Evolutionary conservation across 2,888 invertebrate species (phyloP), one percentile per base, ranked within the genome.

Genomic region (Lasioglossum pauxillum): DNA sequence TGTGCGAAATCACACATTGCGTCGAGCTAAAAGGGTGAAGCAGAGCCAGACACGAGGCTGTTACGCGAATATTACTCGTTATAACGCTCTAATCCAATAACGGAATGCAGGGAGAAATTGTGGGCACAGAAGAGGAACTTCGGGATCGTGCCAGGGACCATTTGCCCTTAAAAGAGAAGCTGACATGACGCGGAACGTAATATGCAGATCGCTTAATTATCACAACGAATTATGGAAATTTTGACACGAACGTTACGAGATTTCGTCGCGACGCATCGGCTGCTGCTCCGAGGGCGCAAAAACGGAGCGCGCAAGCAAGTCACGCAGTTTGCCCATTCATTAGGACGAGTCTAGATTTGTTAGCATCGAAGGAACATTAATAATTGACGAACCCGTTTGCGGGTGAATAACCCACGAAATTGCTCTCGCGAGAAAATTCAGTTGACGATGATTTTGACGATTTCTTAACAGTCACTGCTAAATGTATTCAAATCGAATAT

Each of bases 121-220:
- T 71, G 85, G 86, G 83, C 76, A 88, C 83, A 78, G 82, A 82
- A 84, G 86, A 88, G 87, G 88, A 89, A 90, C 82, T 90, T 91
- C 69, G 82, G 88, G 79, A 88, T 82, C 87, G 85, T 88, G 83
- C 82, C 87, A 72, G 88, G 87, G 89, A 92, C 90, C 91, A 89
- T 91, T 92, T 91, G 89, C 89, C 82, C 89, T 85, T 87, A 90
- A 91, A 91, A 91, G 88, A 90, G 88, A 87, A 78, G 78, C 89
- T 82, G 85, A 78, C 86, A 83, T 88, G 82, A 80, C 85, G 85
- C 86, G 88, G 82, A 83, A 86, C 90, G 88, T 91, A 91, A 89
- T 93, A 92, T 92, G 91, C 90, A 92, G 90, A 93, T 93, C 90
- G 90, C 92, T 93, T 92, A 91, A 92, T 92, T 92, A 90, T 93